Percentiles rank a stretch among this genome's conserved stretches.
phyloP scores from a whole-genome alignment of 2,113 vertebrate species.

The Heloderma charlesbogerti region DNA sequence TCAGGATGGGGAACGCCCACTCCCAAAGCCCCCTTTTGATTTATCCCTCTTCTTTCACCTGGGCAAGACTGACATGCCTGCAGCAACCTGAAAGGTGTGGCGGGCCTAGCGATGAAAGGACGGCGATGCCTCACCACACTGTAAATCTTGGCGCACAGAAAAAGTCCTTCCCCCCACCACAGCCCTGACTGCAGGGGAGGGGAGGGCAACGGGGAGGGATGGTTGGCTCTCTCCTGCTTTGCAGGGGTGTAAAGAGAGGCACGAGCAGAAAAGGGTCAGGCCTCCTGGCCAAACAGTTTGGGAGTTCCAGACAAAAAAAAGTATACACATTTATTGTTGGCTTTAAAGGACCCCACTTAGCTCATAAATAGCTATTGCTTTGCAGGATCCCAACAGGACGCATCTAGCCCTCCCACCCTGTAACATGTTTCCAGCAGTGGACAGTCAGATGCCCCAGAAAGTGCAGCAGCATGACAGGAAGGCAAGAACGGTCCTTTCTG shows the following conservation, averaged over 20 bases:
- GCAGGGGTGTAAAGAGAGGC: too few species aligned
- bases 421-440: not conserved
- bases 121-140: constrained; percentile 61
- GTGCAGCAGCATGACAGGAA: not conserved
- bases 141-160: constrained; percentile 31
- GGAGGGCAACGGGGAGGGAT: too few species aligned
- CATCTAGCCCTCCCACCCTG: not conserved
- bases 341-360: too few species aligned
- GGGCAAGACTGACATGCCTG: constrained; percentile 76
- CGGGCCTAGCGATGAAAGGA: constrained; percentile 51
- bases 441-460: not conserved
- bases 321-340: too few species aligned
- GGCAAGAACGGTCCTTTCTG: not conserved
- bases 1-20: constrained; percentile 46
- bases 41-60: constrained; percentile 54
- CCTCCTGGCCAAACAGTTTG: too few species aligned
- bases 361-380: too few species aligned
- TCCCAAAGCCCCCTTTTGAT: constrained; percentile 56
- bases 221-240: too few species aligned
- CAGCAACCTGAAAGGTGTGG: not conserved
- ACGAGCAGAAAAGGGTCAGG: too few species aligned
- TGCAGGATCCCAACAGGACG: not conserved
- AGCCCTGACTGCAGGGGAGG: too few species aligned
- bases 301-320: too few species aligned
- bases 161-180: too few species aligned